Evolutionary conservation across 2,113 vertebrate genomes (phyloP).

Genomic region (Proterorhinus semilunaris): DNA sequence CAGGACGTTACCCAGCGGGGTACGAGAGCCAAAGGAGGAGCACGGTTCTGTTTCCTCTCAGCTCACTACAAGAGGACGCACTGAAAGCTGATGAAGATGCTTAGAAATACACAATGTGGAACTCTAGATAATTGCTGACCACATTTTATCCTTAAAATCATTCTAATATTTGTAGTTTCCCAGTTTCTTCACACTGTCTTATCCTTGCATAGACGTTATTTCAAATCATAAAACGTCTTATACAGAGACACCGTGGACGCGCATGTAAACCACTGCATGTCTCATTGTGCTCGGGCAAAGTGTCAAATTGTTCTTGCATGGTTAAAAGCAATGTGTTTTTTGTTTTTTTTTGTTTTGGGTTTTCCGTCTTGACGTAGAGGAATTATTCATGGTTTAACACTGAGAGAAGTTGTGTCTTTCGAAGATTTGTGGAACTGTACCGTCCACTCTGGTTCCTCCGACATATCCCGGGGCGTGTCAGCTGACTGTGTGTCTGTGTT

Average conservation of each 20-base stretch:
- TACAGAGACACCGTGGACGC: too few species aligned
- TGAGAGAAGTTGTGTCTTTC: not conserved
- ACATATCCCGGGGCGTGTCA: not conserved
- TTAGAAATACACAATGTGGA: not conserved
- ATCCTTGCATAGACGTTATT: too few species aligned
- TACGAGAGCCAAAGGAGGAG: not conserved
- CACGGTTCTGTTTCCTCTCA: too few species aligned
- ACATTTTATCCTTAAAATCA: not conserved
- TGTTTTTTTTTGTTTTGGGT: not conserved
- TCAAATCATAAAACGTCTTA: too few species aligned
- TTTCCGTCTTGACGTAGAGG: not conserved
- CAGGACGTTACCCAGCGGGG: not conserved
- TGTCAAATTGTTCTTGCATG: not conserved
- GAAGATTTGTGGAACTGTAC: too few species aligned
- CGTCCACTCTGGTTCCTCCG: too few species aligned
- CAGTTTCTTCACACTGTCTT: too few species aligned
- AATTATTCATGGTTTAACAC: not conserved
- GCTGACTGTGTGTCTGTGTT: constrained; percentile 24
- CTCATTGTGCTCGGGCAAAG: not conserved
- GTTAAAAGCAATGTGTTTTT: not conserved
- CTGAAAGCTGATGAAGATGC: too few species aligned
- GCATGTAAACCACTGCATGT: not conserved
- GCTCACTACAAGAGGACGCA: too few species aligned
- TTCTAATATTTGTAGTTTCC: too few species aligned
- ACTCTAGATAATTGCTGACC: not conserved